A percentile compares a stretch with the other conserved stretches of the same genome.
phyloP scores from a whole-genome alignment of 2,888 invertebrate species.

The Lissocephala sabroskyi region DNA sequence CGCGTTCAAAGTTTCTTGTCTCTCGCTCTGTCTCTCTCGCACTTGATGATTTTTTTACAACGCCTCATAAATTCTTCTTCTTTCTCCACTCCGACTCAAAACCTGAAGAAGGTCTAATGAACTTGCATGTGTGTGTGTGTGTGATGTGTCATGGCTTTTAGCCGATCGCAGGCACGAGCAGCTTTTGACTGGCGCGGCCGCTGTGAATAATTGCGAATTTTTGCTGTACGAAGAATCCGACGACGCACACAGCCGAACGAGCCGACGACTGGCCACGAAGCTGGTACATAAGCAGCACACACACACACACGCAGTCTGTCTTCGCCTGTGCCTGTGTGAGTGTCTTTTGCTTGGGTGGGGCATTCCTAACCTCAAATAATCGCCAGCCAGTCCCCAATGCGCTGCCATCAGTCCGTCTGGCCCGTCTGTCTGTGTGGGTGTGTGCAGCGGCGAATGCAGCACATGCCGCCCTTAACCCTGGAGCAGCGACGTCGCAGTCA shows the following conservation, averaged over 20 bases:
- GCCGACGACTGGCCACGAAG: neutral
- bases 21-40: conserved; percentile 20
- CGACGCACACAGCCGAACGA: neutral
- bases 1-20: conserved; percentile 34
- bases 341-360: conserved; percentile 60
- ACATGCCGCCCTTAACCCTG: conserved; percentile 52
- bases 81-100: conserved; percentile 28
- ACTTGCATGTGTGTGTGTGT: conserved; percentile 23
- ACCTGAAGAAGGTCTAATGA: conserved; percentile 44
- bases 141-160: conserved; percentile 40
- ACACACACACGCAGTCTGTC: conserved; percentile 3
- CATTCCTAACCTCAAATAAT: conserved; percentile 64
- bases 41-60: conserved; percentile 47
- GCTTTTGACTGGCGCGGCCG: conserved; percentile 49
- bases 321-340: conserved; percentile 15
- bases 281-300: conserved; percentile 24
- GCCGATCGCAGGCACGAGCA: conserved; percentile 51
- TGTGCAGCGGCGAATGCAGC: conserved; percentile 37
- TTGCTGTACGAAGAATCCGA: conserved; percentile 42
- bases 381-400: no score
- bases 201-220: conserved; percentile 63
- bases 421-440: conserved; percentile 40
- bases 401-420: conserved; percentile 19
- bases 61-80: conserved; percentile 52
- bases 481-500: conserved; percentile 17